These are phyloP conservation scores for Elgaria multicarinata DNA, from an alignment of 2,113 vertebrate species.

Conservation along the genomic window DNA sequence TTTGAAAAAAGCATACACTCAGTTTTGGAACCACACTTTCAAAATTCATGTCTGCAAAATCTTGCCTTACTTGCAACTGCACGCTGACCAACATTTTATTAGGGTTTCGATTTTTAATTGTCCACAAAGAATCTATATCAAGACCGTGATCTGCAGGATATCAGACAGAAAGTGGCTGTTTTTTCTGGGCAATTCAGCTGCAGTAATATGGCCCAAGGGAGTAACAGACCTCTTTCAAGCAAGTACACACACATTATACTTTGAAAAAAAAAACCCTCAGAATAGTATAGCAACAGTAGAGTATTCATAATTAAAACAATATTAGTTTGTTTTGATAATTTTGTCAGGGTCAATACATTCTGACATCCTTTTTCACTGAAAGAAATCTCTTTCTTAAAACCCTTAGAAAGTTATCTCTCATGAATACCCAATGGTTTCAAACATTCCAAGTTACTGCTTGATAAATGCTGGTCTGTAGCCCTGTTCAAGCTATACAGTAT, in stretches of 20 bases:
- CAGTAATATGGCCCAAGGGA: neutral
- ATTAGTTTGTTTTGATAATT: neutral
- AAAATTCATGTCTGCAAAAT: slow-evolving; percentile 10
- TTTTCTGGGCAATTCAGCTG: slow-evolving; percentile 3
- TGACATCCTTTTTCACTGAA: neutral
- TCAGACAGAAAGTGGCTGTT: slow-evolving; percentile 33
- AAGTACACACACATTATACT: neutral
- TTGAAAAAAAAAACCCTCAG: neutral
- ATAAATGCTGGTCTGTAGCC: too few species aligned
- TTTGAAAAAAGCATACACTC: neutral
- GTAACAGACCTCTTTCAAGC: neutral
- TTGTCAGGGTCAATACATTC: neutral
- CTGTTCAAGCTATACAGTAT: too few species aligned
- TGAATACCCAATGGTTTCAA: neutral
- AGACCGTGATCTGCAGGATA: slow-evolving; percentile 36
- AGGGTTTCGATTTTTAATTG: neutral
- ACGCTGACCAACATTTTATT: slow-evolving; percentile 48
- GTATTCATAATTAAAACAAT: neutral
- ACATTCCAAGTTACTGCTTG: neutral
- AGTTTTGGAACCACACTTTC: neutral
- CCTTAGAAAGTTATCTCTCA: neutral
- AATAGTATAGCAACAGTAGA: neutral
- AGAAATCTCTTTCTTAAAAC: neutral
- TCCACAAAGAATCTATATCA: slow-evolving; percentile 55
- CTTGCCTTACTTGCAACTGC: slow-evolving; percentile 30